Evolutionary conservation across 1,140 invertebrate species (phyloP), one percentile per base, ranked within the genome.

Genomic region (Telenomus remus): DNA sequence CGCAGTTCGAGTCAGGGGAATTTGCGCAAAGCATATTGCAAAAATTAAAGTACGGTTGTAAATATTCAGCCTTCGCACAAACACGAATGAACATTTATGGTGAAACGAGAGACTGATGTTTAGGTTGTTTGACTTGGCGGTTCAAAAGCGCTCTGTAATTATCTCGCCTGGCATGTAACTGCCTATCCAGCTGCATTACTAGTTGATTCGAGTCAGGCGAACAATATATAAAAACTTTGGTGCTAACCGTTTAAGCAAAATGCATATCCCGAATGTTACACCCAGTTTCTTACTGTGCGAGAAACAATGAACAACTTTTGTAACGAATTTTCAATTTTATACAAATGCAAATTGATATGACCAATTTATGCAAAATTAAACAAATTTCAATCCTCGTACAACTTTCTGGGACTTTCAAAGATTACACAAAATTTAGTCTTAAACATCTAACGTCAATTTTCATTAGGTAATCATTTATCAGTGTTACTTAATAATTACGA

Each of bases 101-200:
- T 79, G 64, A 74, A 80, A 81, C 76, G 79, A 79, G 74, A 76
- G 74, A 80, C 80, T 83, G 85, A 86, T 87, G 85, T 86, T 87
- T 86, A 86, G 84, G 86, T 87, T 87, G 86, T 87, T 87, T 87
- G 86, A 87, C 85, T 87, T 87, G 84, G 85, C 86, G 86, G 85
- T 71, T 81, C 76, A 78, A 80, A 53, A 82, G 85, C 83, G 86
- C 86, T 86, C 84, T 87, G 86, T 87, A 87, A 87, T 87, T 87
- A 87, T 87, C 86, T 86, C 86, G 84, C 86, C 85, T 87, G 84
- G 85, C 84, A 83, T 86, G 84, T 85, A 86, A 86, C 86, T 87
- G 83, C 81, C 83, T 83, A 80, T 79, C 79, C 80, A 85, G 79
- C 81, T 85, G 84, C 66, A 78, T 81, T 74, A 75, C 77, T 80